Evolutionary conservation across 2,113 vertebrate species (phyloP).

Genomic region (Elachura formosa): DNA sequence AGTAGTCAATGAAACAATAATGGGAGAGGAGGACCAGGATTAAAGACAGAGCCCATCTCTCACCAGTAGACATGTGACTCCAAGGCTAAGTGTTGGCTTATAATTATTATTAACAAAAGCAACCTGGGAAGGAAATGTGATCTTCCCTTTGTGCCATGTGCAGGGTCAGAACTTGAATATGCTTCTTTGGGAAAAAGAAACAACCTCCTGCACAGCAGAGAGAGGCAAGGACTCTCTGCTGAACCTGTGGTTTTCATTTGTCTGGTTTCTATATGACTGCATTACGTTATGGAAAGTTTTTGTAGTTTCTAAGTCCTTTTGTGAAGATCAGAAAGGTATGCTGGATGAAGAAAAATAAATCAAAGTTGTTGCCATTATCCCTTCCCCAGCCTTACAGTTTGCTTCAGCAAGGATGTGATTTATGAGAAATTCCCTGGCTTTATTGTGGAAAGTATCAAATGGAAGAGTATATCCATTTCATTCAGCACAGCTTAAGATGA

Average conservation of each 20-base stretch:
- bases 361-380: background rate
- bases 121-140: constrained; percentile 35
- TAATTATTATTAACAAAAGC: constrained; percentile 43
- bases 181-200: constrained; percentile 1
- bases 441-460: constrained; percentile 10
- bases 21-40: constrained; percentile 45
- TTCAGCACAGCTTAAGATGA: background rate
- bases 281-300: background rate
- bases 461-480: background rate
- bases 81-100: constrained; percentile 29
- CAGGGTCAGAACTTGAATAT: background rate
- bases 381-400: background rate
- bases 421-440: constrained; percentile 22
- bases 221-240: background rate
- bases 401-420: background rate
- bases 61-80: constrained; percentile 36
- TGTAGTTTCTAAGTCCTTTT: background rate
- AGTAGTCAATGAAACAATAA: constrained; percentile 61
- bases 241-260: constrained; percentile 2
- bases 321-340: background rate
- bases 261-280: background rate
- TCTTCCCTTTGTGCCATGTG: constrained; percentile 7
- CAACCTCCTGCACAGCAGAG: background rate
- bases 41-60: constrained; percentile 33
- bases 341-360: background rate